phyloP scores from a whole-genome alignment of 2,888 invertebrate genomes.

The Strigamia crassipes region DNA sequence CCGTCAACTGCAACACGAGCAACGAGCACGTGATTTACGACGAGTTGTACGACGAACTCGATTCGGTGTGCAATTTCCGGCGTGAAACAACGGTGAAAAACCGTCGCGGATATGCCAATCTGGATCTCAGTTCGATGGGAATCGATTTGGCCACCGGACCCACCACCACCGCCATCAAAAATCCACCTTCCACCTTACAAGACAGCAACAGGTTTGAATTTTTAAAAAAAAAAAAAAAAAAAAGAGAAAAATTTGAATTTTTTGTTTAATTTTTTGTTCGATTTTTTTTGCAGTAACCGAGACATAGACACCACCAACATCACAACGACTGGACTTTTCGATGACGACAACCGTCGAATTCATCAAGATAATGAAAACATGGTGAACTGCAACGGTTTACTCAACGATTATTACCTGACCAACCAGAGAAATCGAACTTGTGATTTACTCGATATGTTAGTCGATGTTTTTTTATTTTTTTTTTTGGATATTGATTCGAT shows the following conservation, averaged over 20 bases:
- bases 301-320: neutral
- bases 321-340: neutral
- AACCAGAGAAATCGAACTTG: neutral
- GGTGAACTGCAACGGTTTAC: constrained; percentile 39
- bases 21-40: constrained; percentile 53
- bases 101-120: constrained; percentile 69
- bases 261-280: neutral
- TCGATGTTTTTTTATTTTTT: neutral
- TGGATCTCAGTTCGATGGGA: constrained; percentile 73
- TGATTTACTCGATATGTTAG: constrained; percentile 14
- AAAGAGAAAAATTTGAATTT: too few species aligned
- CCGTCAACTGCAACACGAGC: constrained; percentile 68
- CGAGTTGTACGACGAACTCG: constrained; percentile 71
- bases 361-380: constrained; percentile 28
- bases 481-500: neutral
- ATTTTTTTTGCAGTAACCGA: neutral
- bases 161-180: constrained; percentile 49
- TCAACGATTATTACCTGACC: constrained; percentile 21
- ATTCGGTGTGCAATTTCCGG: constrained; percentile 56
- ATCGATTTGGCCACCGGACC: constrained; percentile 67
- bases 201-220: constrained; percentile 15
- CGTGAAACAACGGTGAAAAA: constrained; percentile 56
- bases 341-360: constrained; percentile 22
- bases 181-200: neutral
- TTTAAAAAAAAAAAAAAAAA: too few species aligned